These are phyloP conservation scores for Tyto alba DNA, from an alignment of 2,113 vertebrate genomes.

Conservation along the genomic window DNA sequence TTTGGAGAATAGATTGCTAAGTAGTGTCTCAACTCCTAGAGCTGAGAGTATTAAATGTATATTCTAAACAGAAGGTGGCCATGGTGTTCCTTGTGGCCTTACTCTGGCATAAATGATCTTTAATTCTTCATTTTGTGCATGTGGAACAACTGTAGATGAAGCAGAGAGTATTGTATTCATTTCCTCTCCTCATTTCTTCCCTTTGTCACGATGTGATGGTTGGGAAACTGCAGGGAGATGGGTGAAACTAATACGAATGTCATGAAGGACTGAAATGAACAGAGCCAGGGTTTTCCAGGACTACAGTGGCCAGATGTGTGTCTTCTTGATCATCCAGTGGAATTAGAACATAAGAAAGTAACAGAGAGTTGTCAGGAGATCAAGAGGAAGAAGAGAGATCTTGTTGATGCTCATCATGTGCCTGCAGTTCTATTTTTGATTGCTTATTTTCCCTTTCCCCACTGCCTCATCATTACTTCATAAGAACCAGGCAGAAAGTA, in stretches of 20 bases:
- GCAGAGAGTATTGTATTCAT: not conserved
- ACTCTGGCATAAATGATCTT: not conserved
- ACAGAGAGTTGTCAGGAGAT: not conserved
- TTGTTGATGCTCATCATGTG: not conserved
- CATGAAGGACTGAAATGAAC: not conserved
- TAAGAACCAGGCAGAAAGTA: conserved; percentile 2
- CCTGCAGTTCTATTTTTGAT: conserved; percentile 12
- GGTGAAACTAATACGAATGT: not conserved
- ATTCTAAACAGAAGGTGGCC: not conserved
- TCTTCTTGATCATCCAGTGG: not conserved
- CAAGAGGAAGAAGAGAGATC: not conserved
- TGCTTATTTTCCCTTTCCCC: conserved; percentile 9
- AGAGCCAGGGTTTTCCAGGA: not conserved
- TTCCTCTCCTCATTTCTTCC: not conserved
- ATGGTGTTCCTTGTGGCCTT: not conserved
- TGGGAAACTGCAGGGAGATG: not conserved
- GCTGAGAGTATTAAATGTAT: not conserved
- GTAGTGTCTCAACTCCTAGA: not conserved
- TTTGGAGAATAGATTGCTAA: not conserved
- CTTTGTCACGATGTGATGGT: not conserved
- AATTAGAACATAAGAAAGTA: not conserved
- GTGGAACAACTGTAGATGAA: not conserved
- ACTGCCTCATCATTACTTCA: not conserved
- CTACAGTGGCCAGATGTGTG: not conserved
- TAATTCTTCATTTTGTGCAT: not conserved